Percentiles rank a stretch among this genome's conserved stretches.
Conservation (phyloP, 92 coral and sea anemone genomes). For the Zoanthus gigantus region DNA sequence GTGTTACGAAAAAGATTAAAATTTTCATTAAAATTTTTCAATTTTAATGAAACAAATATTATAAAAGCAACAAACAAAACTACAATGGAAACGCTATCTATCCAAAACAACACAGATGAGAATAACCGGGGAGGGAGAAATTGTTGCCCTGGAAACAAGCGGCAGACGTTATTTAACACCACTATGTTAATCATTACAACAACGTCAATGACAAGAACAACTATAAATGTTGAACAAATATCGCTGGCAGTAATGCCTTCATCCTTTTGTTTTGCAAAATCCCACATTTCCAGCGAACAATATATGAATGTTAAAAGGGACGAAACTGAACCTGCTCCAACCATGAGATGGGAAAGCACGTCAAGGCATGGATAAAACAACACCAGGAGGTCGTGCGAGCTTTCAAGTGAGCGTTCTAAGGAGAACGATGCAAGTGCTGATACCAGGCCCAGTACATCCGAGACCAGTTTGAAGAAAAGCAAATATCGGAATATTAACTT, state of each 20-base stretch:
- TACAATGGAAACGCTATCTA: background rate
- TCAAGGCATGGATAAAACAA: conserved; percentile 6
- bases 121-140: background rate
- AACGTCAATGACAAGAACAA: background rate
- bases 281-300: background rate
- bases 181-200: background rate
- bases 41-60: background rate
- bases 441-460: conserved; percentile 3
- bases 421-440: conserved; percentile 6
- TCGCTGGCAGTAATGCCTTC: background rate
- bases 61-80: background rate
- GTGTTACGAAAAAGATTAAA: background rate
- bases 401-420: background rate
- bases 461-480: conserved; percentile 12
- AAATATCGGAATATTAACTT: background rate
- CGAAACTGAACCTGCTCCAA: background rate
- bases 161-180: background rate
- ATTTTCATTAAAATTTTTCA: background rate
- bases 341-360: background rate
- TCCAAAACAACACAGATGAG: background rate
- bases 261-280: background rate
- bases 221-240: background rate
- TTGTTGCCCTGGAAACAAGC: background rate
- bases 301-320: background rate
- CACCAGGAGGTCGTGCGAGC: background rate